Evolutionary conservation across 53 echinoderm and acorn worm genomes (phyloP).

Genomic region (Echinarachnius parma): DNA sequence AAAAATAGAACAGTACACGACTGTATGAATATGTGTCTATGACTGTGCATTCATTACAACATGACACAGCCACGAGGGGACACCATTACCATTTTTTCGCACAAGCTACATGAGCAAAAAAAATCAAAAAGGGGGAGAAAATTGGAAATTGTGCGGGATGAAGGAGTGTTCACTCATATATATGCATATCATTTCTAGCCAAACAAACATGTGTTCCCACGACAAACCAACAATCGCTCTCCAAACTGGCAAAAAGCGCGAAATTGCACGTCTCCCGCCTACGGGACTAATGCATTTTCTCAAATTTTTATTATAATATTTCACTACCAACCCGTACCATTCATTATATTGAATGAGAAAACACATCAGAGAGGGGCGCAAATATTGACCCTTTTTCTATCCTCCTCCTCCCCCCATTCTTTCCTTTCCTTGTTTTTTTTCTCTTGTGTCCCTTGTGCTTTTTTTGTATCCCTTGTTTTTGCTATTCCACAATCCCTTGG

Average conservation of each 20-base stretch:
- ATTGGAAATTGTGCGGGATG: too few relatives aligned
- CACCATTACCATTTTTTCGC: too few relatives aligned
- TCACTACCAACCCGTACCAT: conserved; percentile 26
- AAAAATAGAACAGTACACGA: too few relatives aligned
- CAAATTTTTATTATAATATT: conserved; percentile 45
- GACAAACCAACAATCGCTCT: conserved; percentile 46
- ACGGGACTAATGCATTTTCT: conserved; percentile 40
- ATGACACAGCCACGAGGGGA: too few relatives aligned
- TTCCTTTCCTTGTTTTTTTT: not conserved
- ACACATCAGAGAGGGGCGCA: conserved; percentile 45
- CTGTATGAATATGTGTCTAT: too few relatives aligned
- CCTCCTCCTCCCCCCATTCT: not conserved
- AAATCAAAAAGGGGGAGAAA: too few relatives aligned
- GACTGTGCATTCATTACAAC: too few relatives aligned
- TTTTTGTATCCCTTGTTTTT: not conserved
- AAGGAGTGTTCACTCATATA: too few relatives aligned
- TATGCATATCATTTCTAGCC: conserved; percentile 52
- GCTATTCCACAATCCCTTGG: not conserved
- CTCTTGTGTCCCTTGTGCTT: not conserved
- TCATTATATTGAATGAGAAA: conserved; percentile 35
- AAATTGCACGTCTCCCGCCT: conserved; percentile 36
- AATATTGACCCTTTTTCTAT: conserved; percentile 41
- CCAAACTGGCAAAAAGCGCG: conserved; percentile 29
- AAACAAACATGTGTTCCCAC: conserved; percentile 49
- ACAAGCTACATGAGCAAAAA: too few relatives aligned